Percentiles rank a stretch among this genome's conserved stretches.
These are phyloP conservation scores for Polypterus senegalus DNA, from an alignment of 2,113 vertebrate genomes.

Conservation along the genomic window DNA sequence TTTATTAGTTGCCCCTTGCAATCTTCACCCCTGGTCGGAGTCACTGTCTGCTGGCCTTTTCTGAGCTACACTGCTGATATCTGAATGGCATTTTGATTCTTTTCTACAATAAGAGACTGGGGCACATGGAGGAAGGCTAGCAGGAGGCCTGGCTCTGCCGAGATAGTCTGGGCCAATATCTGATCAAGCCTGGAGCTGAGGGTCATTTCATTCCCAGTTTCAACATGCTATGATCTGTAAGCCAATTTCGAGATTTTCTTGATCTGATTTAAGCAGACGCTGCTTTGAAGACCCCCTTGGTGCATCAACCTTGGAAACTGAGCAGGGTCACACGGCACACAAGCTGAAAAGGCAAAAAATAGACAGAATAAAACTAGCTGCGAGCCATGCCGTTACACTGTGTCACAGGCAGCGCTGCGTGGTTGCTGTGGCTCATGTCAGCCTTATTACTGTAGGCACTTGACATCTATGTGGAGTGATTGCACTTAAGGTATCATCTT, in stretches of 20 bases:
- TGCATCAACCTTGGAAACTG: conserved; percentile 45
- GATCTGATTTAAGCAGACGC: conserved; percentile 58
- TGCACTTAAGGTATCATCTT: conserved; percentile 41
- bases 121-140: conserved; percentile 49
- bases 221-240: conserved; percentile 56
- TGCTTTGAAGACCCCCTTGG: conserved; percentile 55
- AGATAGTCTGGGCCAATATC: conserved; percentile 60
- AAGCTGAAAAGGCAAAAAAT: conserved; percentile 29
- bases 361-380: conserved; percentile 25
- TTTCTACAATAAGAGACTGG: conserved; percentile 46
- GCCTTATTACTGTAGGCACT: conserved; percentile 43
- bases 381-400: conserved; percentile 46
- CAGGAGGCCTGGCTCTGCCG: conserved; percentile 45
- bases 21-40: conserved; percentile 40
- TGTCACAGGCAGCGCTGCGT: conserved; percentile 52
- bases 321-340: conserved; percentile 47
- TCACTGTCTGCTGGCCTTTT: conserved; percentile 45
- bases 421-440: conserved; percentile 53
- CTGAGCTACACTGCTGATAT: conserved; percentile 27
- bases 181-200: conserved; percentile 51
- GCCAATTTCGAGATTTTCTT: conserved; percentile 46
- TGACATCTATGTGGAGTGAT: conserved; percentile 33
- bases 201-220: conserved; percentile 54
- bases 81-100: conserved; percentile 52
- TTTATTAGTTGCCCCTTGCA: conserved; percentile 47